Evolutionary conservation across 2,113 vertebrate genomes (phyloP).

Genomic region (Tupaia tana): DNA sequence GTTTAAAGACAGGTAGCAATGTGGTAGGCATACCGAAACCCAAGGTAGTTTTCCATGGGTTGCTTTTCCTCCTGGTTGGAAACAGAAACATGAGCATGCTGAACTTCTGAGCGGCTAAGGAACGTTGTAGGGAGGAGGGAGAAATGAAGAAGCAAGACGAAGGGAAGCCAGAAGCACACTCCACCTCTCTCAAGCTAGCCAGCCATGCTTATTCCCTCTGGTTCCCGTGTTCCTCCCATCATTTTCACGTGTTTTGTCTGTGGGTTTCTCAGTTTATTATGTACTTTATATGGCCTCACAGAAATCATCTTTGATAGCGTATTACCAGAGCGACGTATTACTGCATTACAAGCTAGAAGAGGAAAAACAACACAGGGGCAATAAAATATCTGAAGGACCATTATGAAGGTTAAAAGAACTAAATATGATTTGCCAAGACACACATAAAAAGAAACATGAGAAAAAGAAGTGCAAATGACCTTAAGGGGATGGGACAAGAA

Average conservation of each 20-base stretch:
- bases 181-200: not conserved
- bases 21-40: not conserved
- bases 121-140: not conserved
- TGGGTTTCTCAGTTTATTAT: not conserved
- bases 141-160: not conserved
- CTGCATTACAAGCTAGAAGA: not conserved
- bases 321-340: constrained; percentile 4
- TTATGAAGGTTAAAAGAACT: not conserved
- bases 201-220: not conserved
- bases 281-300: not conserved
- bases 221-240: not conserved
- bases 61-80: not conserved
- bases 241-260: not conserved
- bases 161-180: not conserved
- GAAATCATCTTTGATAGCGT: constrained; percentile 41
- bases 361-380: not conserved
- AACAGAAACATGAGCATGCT: not conserved
- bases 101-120: not conserved
- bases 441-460: not conserved
- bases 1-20: not conserved
- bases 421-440: constrained; percentile 2
- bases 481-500: constrained; percentile 36
- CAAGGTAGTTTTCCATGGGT: no score
- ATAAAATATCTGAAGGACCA: not conserved
- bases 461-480: not conserved